Evolutionary conservation across 1,140 invertebrate genomes (phyloP), one percentile per base, ranked within the genome.

Genomic region (Parapsyche elsis): DNA sequence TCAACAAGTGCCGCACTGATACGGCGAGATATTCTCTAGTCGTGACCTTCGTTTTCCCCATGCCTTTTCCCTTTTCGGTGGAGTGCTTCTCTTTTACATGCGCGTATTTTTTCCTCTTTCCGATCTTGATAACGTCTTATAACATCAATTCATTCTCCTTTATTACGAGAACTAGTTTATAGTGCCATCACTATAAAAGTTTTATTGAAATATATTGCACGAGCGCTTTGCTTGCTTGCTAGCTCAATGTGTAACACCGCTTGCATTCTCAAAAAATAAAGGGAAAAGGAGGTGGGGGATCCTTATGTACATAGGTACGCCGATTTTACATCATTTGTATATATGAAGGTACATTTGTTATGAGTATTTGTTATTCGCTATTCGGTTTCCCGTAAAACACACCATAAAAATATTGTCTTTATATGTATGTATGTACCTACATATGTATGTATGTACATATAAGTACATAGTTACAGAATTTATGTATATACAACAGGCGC

Each of bases 151-250:
- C 64, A 67, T 67, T 67, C 64, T 67, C 64, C 64, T 67, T 30
- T 67, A 67, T 67, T 67, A 67, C 64, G 64, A 67, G 64, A 67
- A 67, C 64, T 67, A 67, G 64, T 67, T 67, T 67, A 67, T 67
- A 67, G 64, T 67, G 64, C 64, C 24, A 67, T 67, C 64, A 67
- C 64, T 67, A 67, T 67, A 67, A 67, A 67, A 67, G 64, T 67
- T 67, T 67, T 67, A 67, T 67, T 67, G 64, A 67, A 67, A 67
- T 67, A 67, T 67, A 67, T 67, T 67, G 64, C 64, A 67, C 21
- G 24, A 67, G 24, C 24, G 64, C 24, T 5, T 12, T 38, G 7
- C 30, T 38, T 38, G 7, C 30, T 38, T 38, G 7, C 30, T 38
- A 4, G 30, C 19, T 12, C 21, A 23, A 67, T 67, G 10, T 67